phyloP scores from a whole-genome alignment of 37 sponge, comb jelly and placozoan genomes.

The Agelas oroides region DNA sequence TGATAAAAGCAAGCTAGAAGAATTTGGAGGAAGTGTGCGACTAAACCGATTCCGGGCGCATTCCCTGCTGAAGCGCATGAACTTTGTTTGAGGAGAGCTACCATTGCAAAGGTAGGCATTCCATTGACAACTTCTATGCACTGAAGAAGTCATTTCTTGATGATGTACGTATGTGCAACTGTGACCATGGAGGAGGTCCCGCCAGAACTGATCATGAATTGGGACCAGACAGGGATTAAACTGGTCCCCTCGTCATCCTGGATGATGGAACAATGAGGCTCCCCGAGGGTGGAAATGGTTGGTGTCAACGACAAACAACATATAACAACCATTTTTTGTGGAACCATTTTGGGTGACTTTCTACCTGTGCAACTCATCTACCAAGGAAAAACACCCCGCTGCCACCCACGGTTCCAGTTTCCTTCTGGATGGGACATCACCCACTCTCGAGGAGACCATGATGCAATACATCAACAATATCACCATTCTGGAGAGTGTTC shows the following conservation, averaged over 20 bases:
- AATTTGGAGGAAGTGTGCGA: conserved; percentile 49
- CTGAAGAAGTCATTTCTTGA: conserved; percentile 40
- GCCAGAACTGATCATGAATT: conserved; percentile 57
- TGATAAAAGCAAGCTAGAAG: conserved; percentile 26
- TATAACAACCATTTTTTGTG: conserved; percentile 61
- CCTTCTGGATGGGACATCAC: conserved; percentile 68
- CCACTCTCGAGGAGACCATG: conserved; percentile 57
- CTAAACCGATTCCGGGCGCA: conserved; percentile 44
- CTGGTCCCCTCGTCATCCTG: conserved; percentile 57
- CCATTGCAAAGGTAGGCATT: conserved; percentile 40
- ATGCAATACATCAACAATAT: conserved; percentile 57
- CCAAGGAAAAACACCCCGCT: conserved; percentile 51
- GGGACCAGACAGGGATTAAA: conserved; percentile 75
- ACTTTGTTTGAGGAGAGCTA: conserved; percentile 57
- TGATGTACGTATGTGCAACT: conserved; percentile 15
- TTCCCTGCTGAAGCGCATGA: conserved; percentile 38
- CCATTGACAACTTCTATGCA: conserved; percentile 20
- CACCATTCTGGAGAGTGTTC: conserved; percentile 43
- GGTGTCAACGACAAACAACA: conserved; percentile 56
- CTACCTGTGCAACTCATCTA: conserved; percentile 61
- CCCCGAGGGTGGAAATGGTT: conserved; percentile 46
- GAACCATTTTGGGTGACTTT: conserved; percentile 55
- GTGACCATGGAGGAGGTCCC: conserved; percentile 59
- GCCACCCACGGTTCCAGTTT: conserved; percentile 42
- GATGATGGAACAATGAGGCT: conserved; percentile 57